These are phyloP conservation scores for Tyto alba DNA, from an alignment of 2,113 vertebrate species.

Conservation along the genomic window DNA sequence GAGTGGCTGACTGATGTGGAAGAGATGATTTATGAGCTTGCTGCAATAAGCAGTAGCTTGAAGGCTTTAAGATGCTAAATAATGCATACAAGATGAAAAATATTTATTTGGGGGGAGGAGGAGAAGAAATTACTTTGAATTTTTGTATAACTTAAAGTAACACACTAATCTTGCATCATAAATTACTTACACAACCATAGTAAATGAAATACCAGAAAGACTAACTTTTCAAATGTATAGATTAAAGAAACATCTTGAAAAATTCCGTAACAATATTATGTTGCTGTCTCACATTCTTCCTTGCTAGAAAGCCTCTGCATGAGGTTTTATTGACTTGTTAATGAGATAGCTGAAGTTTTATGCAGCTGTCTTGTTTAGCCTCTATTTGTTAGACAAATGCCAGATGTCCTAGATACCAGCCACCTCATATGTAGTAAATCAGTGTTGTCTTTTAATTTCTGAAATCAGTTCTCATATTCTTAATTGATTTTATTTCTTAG, in stretches of 20 bases:
- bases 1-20: not conserved
- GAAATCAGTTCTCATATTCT: not conserved
- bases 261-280: not conserved
- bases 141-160: not conserved
- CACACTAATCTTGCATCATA: not conserved
- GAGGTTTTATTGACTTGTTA: not conserved
- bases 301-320: not conserved
- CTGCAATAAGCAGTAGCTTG: not conserved
- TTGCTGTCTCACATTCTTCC: not conserved
- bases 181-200: not conserved
- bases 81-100: not conserved
- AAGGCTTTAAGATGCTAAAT: not conserved
- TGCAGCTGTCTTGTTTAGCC: not conserved
- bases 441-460: not conserved
- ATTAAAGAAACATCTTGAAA: not conserved
- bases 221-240: not conserved
- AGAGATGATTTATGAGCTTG: conserved; percentile 1
- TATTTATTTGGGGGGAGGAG: not conserved
- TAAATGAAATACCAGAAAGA: not conserved
- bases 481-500: not conserved
- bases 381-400: not conserved
- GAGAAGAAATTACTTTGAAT: not conserved
- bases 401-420: not conserved
- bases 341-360: not conserved
- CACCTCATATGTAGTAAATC: not conserved